These are phyloP conservation scores for Nibea coibor DNA, from an alignment of 2,113 vertebrate genomes.

Conservation along the genomic window DNA sequence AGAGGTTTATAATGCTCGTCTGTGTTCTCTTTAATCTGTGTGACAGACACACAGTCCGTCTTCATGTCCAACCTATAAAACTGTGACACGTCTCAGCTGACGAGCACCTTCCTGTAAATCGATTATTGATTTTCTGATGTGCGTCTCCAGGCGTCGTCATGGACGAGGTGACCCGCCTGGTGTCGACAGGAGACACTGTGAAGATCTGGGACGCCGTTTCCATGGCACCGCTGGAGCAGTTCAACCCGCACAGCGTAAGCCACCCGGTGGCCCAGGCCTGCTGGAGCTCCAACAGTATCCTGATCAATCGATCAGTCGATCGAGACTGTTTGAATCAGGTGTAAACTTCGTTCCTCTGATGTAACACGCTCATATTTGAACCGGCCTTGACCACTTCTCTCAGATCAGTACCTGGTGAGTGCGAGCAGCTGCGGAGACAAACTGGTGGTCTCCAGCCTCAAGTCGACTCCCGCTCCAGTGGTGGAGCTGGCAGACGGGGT, in stretches of 20 bases:
- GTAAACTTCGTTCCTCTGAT: neutral
- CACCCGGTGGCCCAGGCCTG: slow-evolving; percentile 90
- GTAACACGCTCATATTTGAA: neutral
- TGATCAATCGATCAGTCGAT: slow-evolving; percentile 40
- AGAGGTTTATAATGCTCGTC: too few species aligned
- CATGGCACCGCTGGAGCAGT: slow-evolving; percentile 92
- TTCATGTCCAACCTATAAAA: too few species aligned
- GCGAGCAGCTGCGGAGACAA: slow-evolving; percentile 95
- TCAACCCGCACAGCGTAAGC: slow-evolving; percentile 88
- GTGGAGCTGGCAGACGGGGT: slow-evolving; percentile 95
- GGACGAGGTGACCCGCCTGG: slow-evolving; percentile 91
- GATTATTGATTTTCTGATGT: too few species aligned
- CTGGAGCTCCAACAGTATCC: slow-evolving; percentile 99
- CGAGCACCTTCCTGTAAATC: too few species aligned
- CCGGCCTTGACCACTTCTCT: slow-evolving; percentile 81
- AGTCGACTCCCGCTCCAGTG: slow-evolving; percentile 88
- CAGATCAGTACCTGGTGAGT: slow-evolving; percentile 94
- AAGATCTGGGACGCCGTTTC: slow-evolving; percentile 95
- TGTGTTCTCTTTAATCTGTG: too few species aligned
- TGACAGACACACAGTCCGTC: too few species aligned
- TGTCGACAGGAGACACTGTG: slow-evolving; percentile 93
- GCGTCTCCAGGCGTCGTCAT: slow-evolving; percentile 78
- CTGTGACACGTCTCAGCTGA: too few species aligned
- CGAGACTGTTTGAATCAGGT: neutral
- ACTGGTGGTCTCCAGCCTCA: slow-evolving; percentile 93